Evolutionary conservation across 1,140 invertebrate species (phyloP), one percentile per base, ranked within the genome.

Genomic region (Drusus annulatus): DNA sequence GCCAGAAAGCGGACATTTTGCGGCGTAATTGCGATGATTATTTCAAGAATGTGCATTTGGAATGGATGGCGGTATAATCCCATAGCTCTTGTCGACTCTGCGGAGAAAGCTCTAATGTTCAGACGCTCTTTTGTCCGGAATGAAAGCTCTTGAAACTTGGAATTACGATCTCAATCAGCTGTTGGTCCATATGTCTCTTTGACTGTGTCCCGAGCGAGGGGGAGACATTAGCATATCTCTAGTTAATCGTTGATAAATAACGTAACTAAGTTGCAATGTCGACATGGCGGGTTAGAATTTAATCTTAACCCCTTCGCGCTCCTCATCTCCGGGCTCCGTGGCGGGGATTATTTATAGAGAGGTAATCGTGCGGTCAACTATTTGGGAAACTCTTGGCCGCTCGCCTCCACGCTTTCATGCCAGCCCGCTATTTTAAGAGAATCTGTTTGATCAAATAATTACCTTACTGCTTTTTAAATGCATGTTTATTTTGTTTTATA

Each of bases 321-420:
- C 15, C 36, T 69, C n/a, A 19, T n/a, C 8, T n/a, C 65, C 2
- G 31, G 13, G 31, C 65, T 45, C 45, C 36, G 17, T 45, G 65
- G n/a, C 31, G 31, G 31, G 31, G 36, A 69, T 69, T 69, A 69
- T 69, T 69, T 69, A 69, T 69, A 69, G 65, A 65, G 62, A 69
- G 65, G 65, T 50, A 50, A 69, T 69, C 65, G 51, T 13, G 65
- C 65, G 31, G 65, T 51, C 45, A 52, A 71, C 68, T 71, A 71
- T 52, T 51, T 71, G 25, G 45, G 68, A 71, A 71, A 71, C 68
- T 71, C 68, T 71, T 71, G 68, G 68, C 68, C 68, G 50, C 45
- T 21, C 19, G 68, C 68, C 45, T 51, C 31, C 31, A 7, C 68
- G 10, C 8, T 51, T 71, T 71, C 52, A 71, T 71, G 68, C 50